A percentile compares a stretch with the other conserved stretches of the same genome.
These are phyloP conservation scores for Trichopria drosophilae DNA, from an alignment of 2,888 invertebrate species.

Conservation along the genomic window DNA sequence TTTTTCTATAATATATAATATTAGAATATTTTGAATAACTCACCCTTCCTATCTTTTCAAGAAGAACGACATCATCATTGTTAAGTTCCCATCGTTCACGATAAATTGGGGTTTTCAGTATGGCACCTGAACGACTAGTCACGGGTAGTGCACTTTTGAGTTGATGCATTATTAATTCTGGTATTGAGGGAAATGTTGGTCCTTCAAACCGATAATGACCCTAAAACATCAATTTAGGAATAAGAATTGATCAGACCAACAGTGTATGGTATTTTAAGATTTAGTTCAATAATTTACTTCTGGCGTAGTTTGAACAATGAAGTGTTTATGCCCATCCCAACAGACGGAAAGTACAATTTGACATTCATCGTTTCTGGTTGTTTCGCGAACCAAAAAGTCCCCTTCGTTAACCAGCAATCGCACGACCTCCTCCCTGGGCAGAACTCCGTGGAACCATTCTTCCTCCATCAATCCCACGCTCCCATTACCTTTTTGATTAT, in stretches of 20 bases:
- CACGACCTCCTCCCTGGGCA: slow-evolving; percentile 94
- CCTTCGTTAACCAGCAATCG: slow-evolving; percentile 87
- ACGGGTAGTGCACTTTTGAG: slow-evolving; percentile 83
- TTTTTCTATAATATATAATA: neutral
- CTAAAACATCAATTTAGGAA: slow-evolving; percentile 58
- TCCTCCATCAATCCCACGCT: slow-evolving; percentile 82
- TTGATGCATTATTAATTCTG: slow-evolving; percentile 88
- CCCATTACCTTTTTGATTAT: slow-evolving; percentile 53
- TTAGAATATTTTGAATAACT: slow-evolving; percentile 47
- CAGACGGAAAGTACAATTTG: slow-evolving; percentile 93
- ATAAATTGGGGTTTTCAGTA: slow-evolving; percentile 82
- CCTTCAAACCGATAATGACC: slow-evolving; percentile 94
- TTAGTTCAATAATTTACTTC: slow-evolving; percentile 66
- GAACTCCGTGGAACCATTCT: slow-evolving; percentile 96
- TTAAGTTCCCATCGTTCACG: slow-evolving; percentile 94
- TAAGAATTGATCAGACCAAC: slow-evolving; percentile 7
- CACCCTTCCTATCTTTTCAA: slow-evolving; percentile 93
- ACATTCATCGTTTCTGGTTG: slow-evolving; percentile 85
- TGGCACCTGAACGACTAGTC: slow-evolving; percentile 88
- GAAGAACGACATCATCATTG: slow-evolving; percentile 88
- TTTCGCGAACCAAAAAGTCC: slow-evolving; percentile 92
- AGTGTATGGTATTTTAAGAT: slow-evolving; percentile 7
- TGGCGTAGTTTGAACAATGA: slow-evolving; percentile 91
- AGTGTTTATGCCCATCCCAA: slow-evolving; percentile 96
- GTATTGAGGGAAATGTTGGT: slow-evolving; percentile 88